Evolutionary conservation across 2,113 vertebrate genomes (phyloP).

Genomic region (Actinemys pallida): DNA sequence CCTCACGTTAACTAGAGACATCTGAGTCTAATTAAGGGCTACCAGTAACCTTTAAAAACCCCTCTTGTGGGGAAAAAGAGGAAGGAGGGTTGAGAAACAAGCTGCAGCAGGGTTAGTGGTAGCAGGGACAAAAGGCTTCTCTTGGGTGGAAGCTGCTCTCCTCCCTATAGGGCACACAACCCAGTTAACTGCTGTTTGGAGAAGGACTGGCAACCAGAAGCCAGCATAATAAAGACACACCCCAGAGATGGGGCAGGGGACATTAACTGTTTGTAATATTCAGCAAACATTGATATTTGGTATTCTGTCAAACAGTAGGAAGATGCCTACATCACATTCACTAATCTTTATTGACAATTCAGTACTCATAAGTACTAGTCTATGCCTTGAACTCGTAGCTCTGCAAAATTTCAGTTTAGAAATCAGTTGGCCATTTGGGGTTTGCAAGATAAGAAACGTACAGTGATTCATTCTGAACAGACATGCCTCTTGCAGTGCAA

Average conservation of each 20-base stretch:
- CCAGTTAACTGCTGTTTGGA: not conserved
- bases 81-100: not conserved
- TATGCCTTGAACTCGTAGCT: not conserved
- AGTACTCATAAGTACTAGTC: not conserved
- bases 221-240: not conserved
- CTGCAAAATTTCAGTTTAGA: slow-evolving; percentile 33
- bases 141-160: not conserved
- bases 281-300: not conserved
- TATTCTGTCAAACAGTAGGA: slow-evolving; percentile 24
- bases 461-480: not conserved
- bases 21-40: not conserved
- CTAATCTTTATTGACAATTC: not conserved
- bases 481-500: not conserved
- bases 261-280: slow-evolving; percentile 2
- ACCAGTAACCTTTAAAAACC: not conserved
- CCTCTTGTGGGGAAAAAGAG: not conserved
- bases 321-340: slow-evolving; percentile 1
- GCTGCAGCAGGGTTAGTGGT: not conserved
- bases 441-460: not conserved
- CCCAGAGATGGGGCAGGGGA: not conserved
- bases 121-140: not conserved
- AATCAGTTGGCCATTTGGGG: slow-evolving; percentile 8
- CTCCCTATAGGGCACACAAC: not conserved
- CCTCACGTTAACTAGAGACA: too few relatives aligned
- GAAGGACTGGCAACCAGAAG: not conserved